These are phyloP conservation scores for Notocelia uddmanniana DNA, from an alignment of 2,888 invertebrate species.

Conservation along the genomic window DNA sequence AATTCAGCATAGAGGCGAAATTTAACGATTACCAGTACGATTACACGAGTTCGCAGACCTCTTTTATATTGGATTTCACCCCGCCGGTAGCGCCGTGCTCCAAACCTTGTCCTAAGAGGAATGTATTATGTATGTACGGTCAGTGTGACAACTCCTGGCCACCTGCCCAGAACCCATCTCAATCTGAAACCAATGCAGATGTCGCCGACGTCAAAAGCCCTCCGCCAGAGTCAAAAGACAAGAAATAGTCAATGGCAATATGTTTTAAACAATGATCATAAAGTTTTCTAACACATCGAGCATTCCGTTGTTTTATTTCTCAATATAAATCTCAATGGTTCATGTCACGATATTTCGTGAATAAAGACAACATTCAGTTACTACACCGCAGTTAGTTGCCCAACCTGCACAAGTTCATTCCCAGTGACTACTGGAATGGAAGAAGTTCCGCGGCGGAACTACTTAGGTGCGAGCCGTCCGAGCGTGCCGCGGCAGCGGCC, in stretches of 20 bases:
- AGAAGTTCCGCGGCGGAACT: too few relatives aligned
- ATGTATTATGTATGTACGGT: constrained; percentile 56
- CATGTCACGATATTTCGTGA: too few relatives aligned
- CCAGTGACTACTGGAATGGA: too few relatives aligned
- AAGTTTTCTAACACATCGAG: constrained; percentile 10
- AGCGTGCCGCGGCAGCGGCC: too few relatives aligned
- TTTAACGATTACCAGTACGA: constrained; percentile 79
- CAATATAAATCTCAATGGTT: not conserved
- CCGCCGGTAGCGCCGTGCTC: constrained; percentile 71
- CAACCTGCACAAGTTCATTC: too few relatives aligned
- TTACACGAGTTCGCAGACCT: constrained; percentile 76
- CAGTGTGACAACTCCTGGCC: constrained; percentile 13
- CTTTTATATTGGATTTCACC: constrained; percentile 77
- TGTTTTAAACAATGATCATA: not conserved
- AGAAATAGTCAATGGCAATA: not conserved
- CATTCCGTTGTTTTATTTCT: constrained; percentile 6
- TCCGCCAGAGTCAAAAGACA: not conserved
- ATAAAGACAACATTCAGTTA: too few relatives aligned
- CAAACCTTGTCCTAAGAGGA: constrained; percentile 69
- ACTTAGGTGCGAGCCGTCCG: too few relatives aligned
- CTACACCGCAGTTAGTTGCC: too few relatives aligned
- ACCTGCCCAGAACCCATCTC: constrained; percentile 1
- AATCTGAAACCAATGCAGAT: not conserved
- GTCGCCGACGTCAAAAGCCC: not conserved
- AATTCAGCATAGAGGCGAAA: constrained; percentile 77